Conservation (phyloP, 2,888 invertebrate genomes). For the Notocelia uddmanniana region DNA sequence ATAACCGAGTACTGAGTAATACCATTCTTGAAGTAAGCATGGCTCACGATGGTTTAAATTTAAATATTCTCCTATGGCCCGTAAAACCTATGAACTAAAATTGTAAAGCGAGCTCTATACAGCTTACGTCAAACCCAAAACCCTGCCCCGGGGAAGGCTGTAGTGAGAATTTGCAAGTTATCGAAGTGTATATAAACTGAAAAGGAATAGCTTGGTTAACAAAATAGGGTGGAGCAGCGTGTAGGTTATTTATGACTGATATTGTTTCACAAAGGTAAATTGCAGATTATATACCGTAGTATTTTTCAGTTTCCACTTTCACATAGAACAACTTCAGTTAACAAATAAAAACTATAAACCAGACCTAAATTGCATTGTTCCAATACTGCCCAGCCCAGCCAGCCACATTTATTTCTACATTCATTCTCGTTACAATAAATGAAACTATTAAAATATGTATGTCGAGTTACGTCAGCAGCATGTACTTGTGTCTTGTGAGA, state of each 20-base stretch:
- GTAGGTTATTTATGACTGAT: constrained; percentile 39
- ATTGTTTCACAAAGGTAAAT: constrained; percentile 36
- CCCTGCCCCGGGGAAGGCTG: constrained; percentile 24
- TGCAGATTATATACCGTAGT: not conserved
- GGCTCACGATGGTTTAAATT: too few relatives aligned
- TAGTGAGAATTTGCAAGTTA: constrained; percentile 24
- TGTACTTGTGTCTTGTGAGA: constrained; percentile 3
- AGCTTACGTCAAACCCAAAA: constrained; percentile 12
- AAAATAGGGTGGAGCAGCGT: constrained; percentile 33
- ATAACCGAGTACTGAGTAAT: too few relatives aligned
- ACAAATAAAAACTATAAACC: too few relatives aligned
- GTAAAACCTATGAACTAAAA: not conserved
- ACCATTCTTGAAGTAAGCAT: too few relatives aligned
- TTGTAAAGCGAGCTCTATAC: not conserved
- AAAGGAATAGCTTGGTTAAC: constrained; percentile 35
- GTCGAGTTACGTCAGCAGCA: not conserved
- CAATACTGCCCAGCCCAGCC: not conserved
- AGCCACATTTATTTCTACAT: not conserved
- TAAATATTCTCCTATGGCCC: too few relatives aligned
- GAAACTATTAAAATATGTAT: not conserved
- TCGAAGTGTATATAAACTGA: constrained; percentile 15
- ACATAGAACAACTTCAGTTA: not conserved
- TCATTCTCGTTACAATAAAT: not conserved
- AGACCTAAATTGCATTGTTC: too few relatives aligned
- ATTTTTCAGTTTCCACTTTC: not conserved